Evolutionary conservation across 1,140 invertebrate species (phyloP).

Genomic region (Drosophila ananassae): DNA sequence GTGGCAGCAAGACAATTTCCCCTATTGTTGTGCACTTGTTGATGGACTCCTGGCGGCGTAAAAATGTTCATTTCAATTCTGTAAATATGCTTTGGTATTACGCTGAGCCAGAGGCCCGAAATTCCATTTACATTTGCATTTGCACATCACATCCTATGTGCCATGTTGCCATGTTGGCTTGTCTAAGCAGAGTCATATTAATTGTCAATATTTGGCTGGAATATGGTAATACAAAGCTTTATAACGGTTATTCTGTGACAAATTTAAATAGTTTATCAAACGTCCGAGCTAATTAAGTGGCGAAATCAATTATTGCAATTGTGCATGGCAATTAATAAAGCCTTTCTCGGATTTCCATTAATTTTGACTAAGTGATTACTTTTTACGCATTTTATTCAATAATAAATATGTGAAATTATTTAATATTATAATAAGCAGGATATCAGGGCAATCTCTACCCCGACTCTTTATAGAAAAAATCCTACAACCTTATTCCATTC

Average conservation of each 20-base stretch:
- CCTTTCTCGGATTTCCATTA: no score
- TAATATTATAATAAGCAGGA: no score
- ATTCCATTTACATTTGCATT: constrained; percentile 36
- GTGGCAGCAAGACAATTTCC: neutral
- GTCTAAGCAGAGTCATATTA: constrained; percentile 28
- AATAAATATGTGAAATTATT: no score
- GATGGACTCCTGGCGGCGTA: constrained; percentile 34
- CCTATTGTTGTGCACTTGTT: constrained; percentile 32
- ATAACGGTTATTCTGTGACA: no score
- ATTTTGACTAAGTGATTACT: no score
- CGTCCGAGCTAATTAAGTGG: no score
- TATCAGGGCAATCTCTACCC: no score
- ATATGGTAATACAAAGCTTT: constrained; percentile 1
- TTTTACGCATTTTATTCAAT: no score
- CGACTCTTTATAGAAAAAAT: neutral
- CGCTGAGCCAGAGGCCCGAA: constrained; percentile 33
- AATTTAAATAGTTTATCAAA: no score
- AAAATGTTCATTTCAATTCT: constrained; percentile 48
- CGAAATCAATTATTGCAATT: no score
- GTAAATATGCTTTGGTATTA: constrained; percentile 41
- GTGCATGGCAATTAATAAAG: no score
- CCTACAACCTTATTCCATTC: neutral
- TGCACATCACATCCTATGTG: constrained; percentile 14
- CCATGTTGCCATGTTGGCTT: no score
- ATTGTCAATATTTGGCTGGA: neutral